Evolutionary conservation across 1,140 invertebrate species (phyloP).

Genomic region (Batillaria attramentaria): DNA sequence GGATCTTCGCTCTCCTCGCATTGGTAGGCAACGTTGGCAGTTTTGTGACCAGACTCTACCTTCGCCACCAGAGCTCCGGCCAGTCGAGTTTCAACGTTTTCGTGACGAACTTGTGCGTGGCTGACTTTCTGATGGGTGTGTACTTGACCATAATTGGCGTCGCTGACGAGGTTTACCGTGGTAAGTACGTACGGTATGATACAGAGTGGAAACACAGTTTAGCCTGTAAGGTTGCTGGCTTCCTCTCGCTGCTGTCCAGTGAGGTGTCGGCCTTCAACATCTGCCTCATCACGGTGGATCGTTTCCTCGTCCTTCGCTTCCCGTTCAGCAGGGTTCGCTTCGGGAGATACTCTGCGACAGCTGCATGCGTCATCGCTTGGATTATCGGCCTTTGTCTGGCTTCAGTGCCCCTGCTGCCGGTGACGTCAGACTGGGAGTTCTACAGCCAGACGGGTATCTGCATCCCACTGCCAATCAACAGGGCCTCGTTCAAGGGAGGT

Average conservation of each 20-base stretch:
- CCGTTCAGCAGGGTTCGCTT: constrained; percentile 48
- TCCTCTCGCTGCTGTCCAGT: constrained; percentile 53
- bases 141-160: constrained; percentile 60
- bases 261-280: constrained; percentile 58
- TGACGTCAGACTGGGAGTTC: constrained; percentile 33
- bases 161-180: constrained; percentile 54
- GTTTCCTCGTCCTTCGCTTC: constrained; percentile 53
- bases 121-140: constrained; percentile 63
- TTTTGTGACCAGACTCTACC: constrained; percentile 39
- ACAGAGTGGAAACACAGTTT: constrained; percentile 50
- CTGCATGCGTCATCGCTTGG: constrained; percentile 26
- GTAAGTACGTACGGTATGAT: constrained; percentile 52
- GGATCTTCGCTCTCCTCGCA: constrained; percentile 41
- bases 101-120: constrained; percentile 48
- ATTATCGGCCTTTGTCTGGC: constrained; percentile 33
- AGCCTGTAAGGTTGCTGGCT: constrained; percentile 53
- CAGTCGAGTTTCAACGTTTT: constrained; percentile 39
- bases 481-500: constrained; percentile 26
- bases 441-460: constrained; percentile 49
- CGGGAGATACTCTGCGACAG: constrained; percentile 22
- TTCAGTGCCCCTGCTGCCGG: constrained; percentile 30
- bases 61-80: constrained; percentile 7
- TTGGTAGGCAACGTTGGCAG: constrained; percentile 47
- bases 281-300: constrained; percentile 56
- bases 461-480: constrained; percentile 42